A percentile compares a stretch with the other conserved stretches of the same genome.
Conservation (phyloP, 2,888 invertebrate genomes). For the Chydorus sphaericus region DNA sequence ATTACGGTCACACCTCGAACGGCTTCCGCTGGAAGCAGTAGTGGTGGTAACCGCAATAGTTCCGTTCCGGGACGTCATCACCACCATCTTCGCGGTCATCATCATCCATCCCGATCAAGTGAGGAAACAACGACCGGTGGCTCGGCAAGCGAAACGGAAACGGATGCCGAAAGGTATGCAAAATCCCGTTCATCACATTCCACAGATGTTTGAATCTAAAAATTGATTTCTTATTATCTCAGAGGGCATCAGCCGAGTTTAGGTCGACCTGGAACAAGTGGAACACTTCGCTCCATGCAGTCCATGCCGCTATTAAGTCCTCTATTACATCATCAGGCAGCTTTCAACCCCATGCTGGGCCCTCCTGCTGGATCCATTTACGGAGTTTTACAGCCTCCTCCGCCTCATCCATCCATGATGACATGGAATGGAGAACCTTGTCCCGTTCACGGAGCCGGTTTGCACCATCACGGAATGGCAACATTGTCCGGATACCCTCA, state of each 20-base stretch:
- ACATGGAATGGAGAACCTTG: slow-evolving; percentile 21
- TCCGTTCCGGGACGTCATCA: too few relatives aligned
- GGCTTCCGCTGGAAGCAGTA: neutral
- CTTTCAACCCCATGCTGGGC: slow-evolving; percentile 7
- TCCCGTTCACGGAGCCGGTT: slow-evolving; percentile 17
- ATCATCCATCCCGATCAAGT: slow-evolving; percentile 5
- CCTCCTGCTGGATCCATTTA: neutral
- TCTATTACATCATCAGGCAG: neutral
- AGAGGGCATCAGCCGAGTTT: slow-evolving; percentile 4
- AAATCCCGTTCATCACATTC: neutral
- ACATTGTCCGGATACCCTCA: neutral
- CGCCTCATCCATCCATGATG: neutral
- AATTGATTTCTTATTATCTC: neutral
- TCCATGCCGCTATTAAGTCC: slow-evolving; percentile 16
- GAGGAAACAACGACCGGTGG: slow-evolving; percentile 10
- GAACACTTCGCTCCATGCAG: slow-evolving; percentile 18
- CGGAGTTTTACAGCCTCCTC: slow-evolving; percentile 3
- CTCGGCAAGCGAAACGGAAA: slow-evolving; percentile 13
- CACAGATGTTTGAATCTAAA: neutral
- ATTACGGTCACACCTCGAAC: neutral
- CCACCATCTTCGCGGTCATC: too few relatives aligned
- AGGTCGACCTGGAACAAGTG: slow-evolving; percentile 15
- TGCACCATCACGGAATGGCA: neutral
- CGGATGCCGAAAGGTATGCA: slow-evolving; percentile 12
- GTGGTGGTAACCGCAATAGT: neutral